Percentiles rank a stretch among this genome's conserved stretches.
phyloP scores from a whole-genome alignment of 2,797 vertebrate species.

The Passerculus sandwichensis region DNA sequence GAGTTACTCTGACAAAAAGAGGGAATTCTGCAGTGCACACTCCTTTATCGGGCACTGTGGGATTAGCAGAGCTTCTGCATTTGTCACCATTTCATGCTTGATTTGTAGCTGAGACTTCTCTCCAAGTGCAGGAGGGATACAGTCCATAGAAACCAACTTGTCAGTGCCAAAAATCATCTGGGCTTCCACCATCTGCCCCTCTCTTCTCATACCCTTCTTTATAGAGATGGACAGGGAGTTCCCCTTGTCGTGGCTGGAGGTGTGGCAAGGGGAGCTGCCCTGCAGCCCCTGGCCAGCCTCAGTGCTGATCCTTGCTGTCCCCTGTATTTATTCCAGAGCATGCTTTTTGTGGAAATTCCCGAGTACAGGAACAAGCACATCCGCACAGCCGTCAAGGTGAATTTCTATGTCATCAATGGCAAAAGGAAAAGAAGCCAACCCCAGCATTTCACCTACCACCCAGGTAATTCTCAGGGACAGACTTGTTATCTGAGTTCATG shows the following conservation, averaged over 20 bases:
- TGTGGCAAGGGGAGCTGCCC: neutral
- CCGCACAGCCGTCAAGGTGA: constrained; percentile 88
- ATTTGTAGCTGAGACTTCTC: neutral
- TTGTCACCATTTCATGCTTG: neutral
- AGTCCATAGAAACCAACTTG: neutral
- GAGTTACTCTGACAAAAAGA: neutral
- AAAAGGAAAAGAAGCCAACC: constrained; percentile 97
- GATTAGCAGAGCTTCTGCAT: neutral
- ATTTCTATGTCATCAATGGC: constrained; percentile 96
- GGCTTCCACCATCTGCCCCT: neutral
- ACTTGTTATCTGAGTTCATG: neutral
- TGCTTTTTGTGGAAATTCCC: constrained; percentile 96
- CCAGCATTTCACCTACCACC: constrained; percentile 93
- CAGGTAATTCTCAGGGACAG: constrained; percentile 70
- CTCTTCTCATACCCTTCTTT: neutral
- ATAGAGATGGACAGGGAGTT: neutral
- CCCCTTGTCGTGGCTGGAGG: fast-evolving
- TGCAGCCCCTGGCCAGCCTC: fast-evolving
- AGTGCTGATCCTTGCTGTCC: neutral
- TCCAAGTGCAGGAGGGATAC: neutral
- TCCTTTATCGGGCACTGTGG: neutral
- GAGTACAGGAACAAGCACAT: constrained; percentile 89
- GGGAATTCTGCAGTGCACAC: neutral
- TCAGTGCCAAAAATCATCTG: neutral
- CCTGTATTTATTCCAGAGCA: constrained; percentile 79